These are phyloP conservation scores for Amblyopsis rosae DNA, from an alignment of 2,113 vertebrate species.

Conservation along the genomic window DNA sequence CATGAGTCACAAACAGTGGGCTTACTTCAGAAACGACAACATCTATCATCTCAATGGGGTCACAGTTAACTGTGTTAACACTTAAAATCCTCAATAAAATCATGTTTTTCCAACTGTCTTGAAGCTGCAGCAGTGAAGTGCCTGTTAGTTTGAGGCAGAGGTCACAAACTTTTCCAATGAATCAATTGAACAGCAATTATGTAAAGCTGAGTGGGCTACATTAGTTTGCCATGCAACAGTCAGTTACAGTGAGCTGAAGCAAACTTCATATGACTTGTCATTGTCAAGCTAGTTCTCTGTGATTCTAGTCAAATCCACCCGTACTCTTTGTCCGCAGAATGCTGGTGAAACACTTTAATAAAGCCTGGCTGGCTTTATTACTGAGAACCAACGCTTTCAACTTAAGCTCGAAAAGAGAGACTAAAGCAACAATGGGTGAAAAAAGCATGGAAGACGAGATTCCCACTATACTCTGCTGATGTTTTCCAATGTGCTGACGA, in stretches of 20 bases:
- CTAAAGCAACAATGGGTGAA: conserved; percentile 44
- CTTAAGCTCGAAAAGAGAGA: conserved; percentile 62
- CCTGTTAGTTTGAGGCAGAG: conserved; percentile 30
- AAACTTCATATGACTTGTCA: conserved; percentile 40
- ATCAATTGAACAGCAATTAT: conserved; percentile 52
- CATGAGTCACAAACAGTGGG: neutral
- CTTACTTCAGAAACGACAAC: neutral
- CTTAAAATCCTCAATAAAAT: no score
- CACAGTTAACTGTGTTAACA: no score
- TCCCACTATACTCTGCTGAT: conserved; percentile 40
- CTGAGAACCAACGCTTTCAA: conserved; percentile 31
- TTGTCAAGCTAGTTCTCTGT: conserved; percentile 44
- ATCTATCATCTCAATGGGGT: neutral
- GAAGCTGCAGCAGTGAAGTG: no score
- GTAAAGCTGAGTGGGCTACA: conserved; percentile 40
- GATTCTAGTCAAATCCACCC: conserved; percentile 53
- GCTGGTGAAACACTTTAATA: conserved; percentile 67
- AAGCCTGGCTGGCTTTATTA: conserved; percentile 63
- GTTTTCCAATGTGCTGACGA: conserved; percentile 44
- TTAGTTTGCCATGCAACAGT: conserved; percentile 52
- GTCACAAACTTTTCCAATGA: conserved; percentile 41
- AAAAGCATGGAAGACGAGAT: conserved; percentile 29
- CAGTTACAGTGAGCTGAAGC: conserved; percentile 33
- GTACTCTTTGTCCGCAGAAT: conserved; percentile 45
- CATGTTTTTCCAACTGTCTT: no score